These are phyloP conservation scores for Zhuqinia jingwanae DNA, from an alignment of 2,888 invertebrate species.

Conservation along the genomic window DNA sequence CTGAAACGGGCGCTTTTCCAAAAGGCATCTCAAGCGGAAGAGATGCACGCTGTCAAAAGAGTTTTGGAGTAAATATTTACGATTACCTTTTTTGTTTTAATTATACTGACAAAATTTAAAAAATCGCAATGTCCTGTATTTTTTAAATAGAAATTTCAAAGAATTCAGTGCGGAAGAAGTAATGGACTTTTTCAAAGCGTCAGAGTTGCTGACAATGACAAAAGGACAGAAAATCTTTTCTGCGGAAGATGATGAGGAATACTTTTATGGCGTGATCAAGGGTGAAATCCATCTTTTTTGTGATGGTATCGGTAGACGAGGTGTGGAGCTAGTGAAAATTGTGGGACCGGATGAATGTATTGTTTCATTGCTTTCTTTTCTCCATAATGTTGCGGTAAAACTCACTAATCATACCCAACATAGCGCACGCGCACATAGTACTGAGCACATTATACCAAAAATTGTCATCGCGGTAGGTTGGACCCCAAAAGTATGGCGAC, in stretches of 20 bases:
- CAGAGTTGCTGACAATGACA: constrained; percentile 53
- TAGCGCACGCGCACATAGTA: too few species aligned
- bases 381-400: constrained; percentile 41
- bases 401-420: too few species aligned
- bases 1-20: not conserved
- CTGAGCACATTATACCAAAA: too few species aligned
- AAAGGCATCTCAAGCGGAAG: constrained; percentile 11
- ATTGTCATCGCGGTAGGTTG: too few species aligned
- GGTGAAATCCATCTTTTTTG: constrained; percentile 59
- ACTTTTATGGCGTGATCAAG: too few species aligned
- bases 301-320: constrained; percentile 45
- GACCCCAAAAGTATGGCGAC: constrained; percentile 44
- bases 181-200: constrained; percentile 54
- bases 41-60: constrained; percentile 41
- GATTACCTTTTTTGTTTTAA: not conserved
- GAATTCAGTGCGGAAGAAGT: constrained; percentile 54
- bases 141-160: constrained; percentile 60
- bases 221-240: constrained; percentile 43
- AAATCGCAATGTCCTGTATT: too few species aligned
- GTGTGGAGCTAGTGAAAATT: constrained; percentile 52
- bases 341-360: too few species aligned
- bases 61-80: constrained; percentile 40
- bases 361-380: constrained; percentile 43
- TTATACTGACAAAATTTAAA: too few species aligned
- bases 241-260: constrained; percentile 40